Percentiles rank a stretch among this genome's conserved stretches.
Conservation (phyloP, 2,113 vertebrate species). For the Dipodomys merriami region DNA sequence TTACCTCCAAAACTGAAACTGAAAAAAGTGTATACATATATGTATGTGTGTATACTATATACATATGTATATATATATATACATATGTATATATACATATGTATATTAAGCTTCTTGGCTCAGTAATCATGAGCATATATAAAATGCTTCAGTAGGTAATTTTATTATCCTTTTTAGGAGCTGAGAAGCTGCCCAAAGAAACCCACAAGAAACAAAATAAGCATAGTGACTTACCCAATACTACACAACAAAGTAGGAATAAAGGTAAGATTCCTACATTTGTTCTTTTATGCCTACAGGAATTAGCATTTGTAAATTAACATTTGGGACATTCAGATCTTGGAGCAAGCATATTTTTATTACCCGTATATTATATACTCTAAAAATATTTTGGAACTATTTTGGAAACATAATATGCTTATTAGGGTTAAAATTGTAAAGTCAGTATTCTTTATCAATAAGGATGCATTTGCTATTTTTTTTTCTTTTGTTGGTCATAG, state of each 20-base stretch:
- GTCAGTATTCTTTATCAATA: not conserved
- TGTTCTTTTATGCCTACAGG: not conserved
- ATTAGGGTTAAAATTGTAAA: conserved; percentile 47
- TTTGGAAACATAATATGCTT: not conserved
- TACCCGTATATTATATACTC: not conserved
- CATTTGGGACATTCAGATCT: not conserved
- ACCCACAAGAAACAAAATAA: not conserved
- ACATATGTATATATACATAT: too few relatives aligned
- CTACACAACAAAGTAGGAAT: conserved; percentile 1
- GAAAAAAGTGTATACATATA: not conserved
- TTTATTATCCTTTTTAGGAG: conserved; percentile 38
- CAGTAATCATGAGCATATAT: not conserved
- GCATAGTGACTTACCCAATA: not conserved
- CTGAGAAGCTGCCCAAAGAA: not conserved
- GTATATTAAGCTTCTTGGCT: not conserved
- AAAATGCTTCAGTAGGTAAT: not conserved
- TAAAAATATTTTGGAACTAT: not conserved
- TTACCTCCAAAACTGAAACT: not conserved
- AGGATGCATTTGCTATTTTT: not conserved
- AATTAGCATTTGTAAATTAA: not conserved
- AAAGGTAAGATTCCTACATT: conserved; percentile 4
- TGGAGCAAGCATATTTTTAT: not conserved
- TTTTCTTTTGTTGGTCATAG: too few relatives aligned
- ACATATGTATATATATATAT: too few relatives aligned
- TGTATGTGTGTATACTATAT: too few relatives aligned